Evolutionary conservation across 2,797 vertebrate species (phyloP).

Genomic region (Syncerus caffer): DNA sequence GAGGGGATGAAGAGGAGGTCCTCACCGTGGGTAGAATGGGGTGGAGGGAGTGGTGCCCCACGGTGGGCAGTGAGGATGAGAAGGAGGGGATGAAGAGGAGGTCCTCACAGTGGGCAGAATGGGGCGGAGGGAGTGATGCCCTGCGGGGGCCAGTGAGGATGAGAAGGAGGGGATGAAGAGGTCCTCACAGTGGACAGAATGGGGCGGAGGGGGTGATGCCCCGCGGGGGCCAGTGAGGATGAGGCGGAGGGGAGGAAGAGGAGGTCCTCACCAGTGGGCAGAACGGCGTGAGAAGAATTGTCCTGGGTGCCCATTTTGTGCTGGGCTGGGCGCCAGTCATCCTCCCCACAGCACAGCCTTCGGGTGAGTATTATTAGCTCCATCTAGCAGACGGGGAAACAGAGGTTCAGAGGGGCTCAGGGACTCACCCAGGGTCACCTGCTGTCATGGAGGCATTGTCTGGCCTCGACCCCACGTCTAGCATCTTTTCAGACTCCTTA

Average conservation of each 20-base stretch:
- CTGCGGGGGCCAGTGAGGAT: neutral
- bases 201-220: neutral
- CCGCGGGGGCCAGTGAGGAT: neutral
- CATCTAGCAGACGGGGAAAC: neutral
- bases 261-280: neutral
- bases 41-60: no score
- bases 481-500: neutral
- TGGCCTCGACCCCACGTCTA: neutral
- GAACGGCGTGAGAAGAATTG: neutral
- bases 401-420: neutral
- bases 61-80: no score
- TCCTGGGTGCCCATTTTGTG: neutral
- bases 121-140: neutral
- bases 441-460: neutral
- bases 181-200: neutral
- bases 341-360: neutral
- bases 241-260: neutral
- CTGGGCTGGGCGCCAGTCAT: neutral
- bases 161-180: neutral
- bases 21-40: neutral
- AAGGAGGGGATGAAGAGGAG: no score
- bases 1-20: no score
- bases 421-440: neutral
- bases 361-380: neutral
- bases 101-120: no score